phyloP scores from a whole-genome alignment of 2,888 invertebrate genomes.

The Halictus ligatus region DNA sequence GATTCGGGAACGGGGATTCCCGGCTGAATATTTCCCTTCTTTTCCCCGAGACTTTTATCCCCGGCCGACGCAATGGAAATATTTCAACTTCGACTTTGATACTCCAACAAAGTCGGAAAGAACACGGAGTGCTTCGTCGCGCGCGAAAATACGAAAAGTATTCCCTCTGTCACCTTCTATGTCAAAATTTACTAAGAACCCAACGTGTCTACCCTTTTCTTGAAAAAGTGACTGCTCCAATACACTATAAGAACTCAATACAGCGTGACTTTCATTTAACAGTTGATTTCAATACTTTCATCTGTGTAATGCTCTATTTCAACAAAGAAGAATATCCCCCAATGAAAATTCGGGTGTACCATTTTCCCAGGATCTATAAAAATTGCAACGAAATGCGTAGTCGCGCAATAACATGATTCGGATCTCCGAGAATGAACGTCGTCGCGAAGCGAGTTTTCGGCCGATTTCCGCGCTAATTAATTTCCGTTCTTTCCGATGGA shows the following conservation, averaged over 20 bases:
- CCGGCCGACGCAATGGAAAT: neutral
- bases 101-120: neutral
- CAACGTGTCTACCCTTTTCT: too few relatives aligned
- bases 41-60: neutral
- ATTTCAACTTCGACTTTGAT: constrained; percentile 6
- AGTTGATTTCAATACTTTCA: neutral
- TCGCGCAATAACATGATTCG: too few relatives aligned
- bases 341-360: neutral
- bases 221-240: too few relatives aligned
- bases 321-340: too few relatives aligned
- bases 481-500: neutral
- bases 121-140: neutral
- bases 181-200: too few relatives aligned
- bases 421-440: neutral
- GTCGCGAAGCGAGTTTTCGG: neutral
- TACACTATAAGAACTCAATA: too few relatives aligned
- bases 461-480: neutral
- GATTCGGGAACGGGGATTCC: neutral
- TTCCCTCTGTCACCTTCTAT: neutral
- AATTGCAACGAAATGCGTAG: too few relatives aligned
- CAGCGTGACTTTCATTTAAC: neutral
- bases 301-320: neutral
- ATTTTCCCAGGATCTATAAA: neutral
- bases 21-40: neutral
- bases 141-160: neutral